Evolutionary conservation across 1,140 invertebrate species (phyloP).

Genomic region (Cyphomyrmex costatus): DNA sequence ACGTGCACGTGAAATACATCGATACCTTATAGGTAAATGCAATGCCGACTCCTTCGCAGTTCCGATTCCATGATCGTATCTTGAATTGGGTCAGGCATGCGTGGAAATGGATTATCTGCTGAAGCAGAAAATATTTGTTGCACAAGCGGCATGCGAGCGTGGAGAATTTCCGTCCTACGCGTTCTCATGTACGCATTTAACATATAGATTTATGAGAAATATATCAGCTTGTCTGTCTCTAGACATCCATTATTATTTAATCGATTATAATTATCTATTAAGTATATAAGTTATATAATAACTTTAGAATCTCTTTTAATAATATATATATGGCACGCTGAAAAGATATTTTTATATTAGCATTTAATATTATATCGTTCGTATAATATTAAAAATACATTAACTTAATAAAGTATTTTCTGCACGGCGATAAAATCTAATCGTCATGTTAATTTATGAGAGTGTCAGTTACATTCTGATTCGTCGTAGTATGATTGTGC

Average conservation of each 20-base stretch:
- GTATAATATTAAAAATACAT: not conserved
- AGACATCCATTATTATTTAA: not conserved
- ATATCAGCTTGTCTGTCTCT: not conserved
- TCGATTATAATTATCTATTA: not conserved
- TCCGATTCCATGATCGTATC: constrained; percentile 44
- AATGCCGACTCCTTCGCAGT: constrained; percentile 32
- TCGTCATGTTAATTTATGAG: constrained; percentile 48
- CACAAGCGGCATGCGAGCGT: not conserved
- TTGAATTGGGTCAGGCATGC: constrained; percentile 59
- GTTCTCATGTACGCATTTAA: not conserved
- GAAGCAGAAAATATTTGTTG: constrained; percentile 58
- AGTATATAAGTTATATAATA: no score
- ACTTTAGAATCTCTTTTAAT: no score
- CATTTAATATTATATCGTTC: not conserved
- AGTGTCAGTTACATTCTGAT: constrained; percentile 36
- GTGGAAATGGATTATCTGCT: constrained; percentile 38
- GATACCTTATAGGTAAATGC: constrained; percentile 39
- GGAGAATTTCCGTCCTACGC: not conserved
- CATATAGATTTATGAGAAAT: not conserved
- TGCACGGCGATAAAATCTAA: constrained; percentile 12
- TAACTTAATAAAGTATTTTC: not conserved
- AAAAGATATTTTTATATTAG: not conserved
- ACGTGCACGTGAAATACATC: constrained; percentile 3
- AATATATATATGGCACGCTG: not conserved
- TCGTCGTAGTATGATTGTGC: constrained; percentile 66